Evolutionary conservation across 1,140 invertebrate species (phyloP).

Genomic region (Drosophila mayri): DNA sequence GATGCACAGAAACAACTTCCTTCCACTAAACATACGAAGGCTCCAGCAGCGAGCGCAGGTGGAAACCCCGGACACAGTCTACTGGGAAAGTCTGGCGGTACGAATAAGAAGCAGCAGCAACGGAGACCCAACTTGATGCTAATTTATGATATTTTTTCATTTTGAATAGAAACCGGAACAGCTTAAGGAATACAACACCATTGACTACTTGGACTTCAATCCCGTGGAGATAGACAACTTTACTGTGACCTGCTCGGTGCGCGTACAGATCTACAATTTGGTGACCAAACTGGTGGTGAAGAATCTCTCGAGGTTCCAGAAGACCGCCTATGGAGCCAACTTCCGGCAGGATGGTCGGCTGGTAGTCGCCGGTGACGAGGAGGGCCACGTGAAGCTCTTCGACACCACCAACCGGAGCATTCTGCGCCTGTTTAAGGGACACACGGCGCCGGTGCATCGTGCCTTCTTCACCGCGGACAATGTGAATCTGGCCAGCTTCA

Average conservation of each 20-base stretch:
- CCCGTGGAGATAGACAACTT: constrained; percentile 94
- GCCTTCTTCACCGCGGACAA: constrained; percentile 93
- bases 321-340: constrained; percentile 93
- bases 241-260: constrained; percentile 95
- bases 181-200: constrained; percentile 96
- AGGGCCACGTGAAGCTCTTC: constrained; percentile 94
- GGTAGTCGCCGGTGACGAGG: constrained; percentile 94
- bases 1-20: constrained; percentile 87
- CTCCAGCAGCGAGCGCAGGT: constrained; percentile 89
- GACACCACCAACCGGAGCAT: constrained; percentile 93
- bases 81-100: constrained; percentile 94
- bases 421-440: constrained; percentile 88
- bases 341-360: constrained; percentile 95
- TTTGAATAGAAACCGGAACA: constrained; percentile 94
- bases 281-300: constrained; percentile 93
- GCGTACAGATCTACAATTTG: constrained; percentile 96
- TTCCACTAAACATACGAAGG: constrained; percentile 90
- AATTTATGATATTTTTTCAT: constrained; percentile 9
- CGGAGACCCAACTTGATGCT: background rate
- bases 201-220: constrained; percentile 96
- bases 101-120: constrained; percentile 82
- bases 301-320: constrained; percentile 94
- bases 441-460: constrained; percentile 90
- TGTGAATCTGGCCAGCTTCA: constrained; percentile 93
- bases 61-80: constrained; percentile 90